A percentile compares a stretch with the other conserved stretches of the same genome.
Evolutionary conservation across 2,888 invertebrate species (phyloP).

Genomic region (Galeopsomyia nigrocyanea): DNA sequence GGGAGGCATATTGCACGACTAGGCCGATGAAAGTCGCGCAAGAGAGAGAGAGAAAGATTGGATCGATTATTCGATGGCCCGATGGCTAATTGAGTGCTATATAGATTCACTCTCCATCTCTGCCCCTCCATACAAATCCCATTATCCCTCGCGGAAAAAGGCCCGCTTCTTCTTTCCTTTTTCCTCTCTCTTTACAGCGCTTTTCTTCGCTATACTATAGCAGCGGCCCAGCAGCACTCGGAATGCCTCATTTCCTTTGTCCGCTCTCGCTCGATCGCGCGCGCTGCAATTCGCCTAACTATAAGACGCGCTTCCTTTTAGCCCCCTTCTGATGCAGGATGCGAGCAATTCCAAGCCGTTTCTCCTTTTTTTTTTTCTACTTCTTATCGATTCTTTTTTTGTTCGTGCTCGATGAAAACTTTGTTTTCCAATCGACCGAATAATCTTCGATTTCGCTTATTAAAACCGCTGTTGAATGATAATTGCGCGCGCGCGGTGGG

Average conservation of each 20-base stretch:
- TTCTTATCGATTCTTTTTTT: no score
- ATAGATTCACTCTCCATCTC: background rate
- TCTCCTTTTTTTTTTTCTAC: no score
- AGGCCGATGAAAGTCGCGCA: background rate
- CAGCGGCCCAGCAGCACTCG: constrained; percentile 40
- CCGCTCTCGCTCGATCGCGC: constrained; percentile 34
- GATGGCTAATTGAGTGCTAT: constrained; percentile 29
- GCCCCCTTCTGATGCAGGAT: no score
- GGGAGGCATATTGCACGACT: background rate
- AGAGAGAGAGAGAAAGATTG: background rate
- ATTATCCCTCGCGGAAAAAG: constrained; percentile 53
- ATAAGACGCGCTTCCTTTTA: background rate
- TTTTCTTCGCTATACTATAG: constrained; percentile 31
- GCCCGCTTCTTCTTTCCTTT: no score
- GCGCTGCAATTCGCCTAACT: constrained; percentile 17
- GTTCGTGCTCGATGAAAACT: no score
- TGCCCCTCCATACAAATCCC: constrained; percentile 50
- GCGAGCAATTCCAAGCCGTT: no score
- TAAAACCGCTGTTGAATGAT: no score
- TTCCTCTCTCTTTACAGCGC: constrained; percentile 36
- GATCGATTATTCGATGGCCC: constrained; percentile 34
- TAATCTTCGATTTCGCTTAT: no score
- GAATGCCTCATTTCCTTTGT: constrained; percentile 58
- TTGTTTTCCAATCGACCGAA: no score
- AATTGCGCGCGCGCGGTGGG: no score